These are phyloP conservation scores for Diorhabda sublineata DNA, from an alignment of 1,140 invertebrate genomes.

Conservation along the genomic window DNA sequence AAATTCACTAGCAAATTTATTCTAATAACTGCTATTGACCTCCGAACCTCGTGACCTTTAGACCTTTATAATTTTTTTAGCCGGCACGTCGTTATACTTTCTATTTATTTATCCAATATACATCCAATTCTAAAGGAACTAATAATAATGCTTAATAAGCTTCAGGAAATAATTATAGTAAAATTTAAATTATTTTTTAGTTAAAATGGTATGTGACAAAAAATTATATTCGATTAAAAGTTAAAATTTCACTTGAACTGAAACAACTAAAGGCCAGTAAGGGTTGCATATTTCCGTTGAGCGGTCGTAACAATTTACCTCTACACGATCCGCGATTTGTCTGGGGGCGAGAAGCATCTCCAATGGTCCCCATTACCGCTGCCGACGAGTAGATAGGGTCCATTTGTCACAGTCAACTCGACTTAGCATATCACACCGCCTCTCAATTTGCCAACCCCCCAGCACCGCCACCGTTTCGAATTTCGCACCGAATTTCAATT, in stretches of 20 bases:
- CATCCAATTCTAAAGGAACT: too few species aligned
- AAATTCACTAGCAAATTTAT: too few species aligned
- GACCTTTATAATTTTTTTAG: too few species aligned
- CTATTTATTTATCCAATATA: too few species aligned
- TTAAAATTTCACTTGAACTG: neutral
- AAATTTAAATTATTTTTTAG: too few species aligned
- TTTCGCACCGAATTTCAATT: conserved; percentile 10
- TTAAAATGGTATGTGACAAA: too few species aligned
- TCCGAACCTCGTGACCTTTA: too few species aligned
- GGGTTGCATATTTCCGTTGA: conserved; percentile 6
- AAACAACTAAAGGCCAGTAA: neutral
- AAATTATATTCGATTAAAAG: too few species aligned
- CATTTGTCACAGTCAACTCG: conserved; percentile 10
- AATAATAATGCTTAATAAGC: too few species aligned
- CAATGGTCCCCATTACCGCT: neutral
- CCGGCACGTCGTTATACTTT: too few species aligned
- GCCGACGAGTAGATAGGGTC: neutral
- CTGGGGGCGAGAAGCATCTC: neutral
- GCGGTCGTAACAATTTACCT: conserved; percentile 1
- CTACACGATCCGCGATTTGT: neutral
- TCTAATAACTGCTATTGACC: too few species aligned
- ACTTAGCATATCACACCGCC: conserved; percentile 3
- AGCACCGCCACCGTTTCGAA: neutral
- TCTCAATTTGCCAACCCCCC: conserved; percentile 6
- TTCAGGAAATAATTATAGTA: too few species aligned